Base-by-base conservation (phyloP, 2,113 vertebrate species). In the Dasyornis broadbenti region DNA sequence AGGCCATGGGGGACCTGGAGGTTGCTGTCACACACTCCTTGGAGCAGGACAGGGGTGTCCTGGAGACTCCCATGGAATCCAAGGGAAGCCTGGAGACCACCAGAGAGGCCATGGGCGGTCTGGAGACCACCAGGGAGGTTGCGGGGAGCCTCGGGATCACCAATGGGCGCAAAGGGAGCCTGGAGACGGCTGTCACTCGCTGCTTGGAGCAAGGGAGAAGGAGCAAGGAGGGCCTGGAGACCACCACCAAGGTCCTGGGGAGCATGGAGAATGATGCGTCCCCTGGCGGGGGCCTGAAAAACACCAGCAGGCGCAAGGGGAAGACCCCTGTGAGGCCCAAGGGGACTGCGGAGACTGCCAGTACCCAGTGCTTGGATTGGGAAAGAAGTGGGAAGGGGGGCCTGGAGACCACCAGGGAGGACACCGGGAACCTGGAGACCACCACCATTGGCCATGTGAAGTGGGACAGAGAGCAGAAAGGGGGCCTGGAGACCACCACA, bases 351-450 rank as follows among this genome's bases (percentile, higher is more conserved):
- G 65, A 70, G 47, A 61, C 83, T 33, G 27, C 9, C 9, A 5
- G 44, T 0, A 3, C 2, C 7, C 72, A 10, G 37, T 2, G 63
- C 83, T 28, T 3, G 45, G 72, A 61, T 20, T 10, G 75, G 75
- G 56, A 37, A n/a, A 63, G 20, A 1, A n/a, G 30, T 2, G 6
- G 50, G 18, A 28, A 56, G 0, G 59, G 12, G 7, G 22, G 1
- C 33, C 15, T 10, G 52, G 52, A 72, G 21, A 39, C 27, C 39
- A 18, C 8, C 82, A 8, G 31, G 12, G 49, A 63, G 35, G 47
- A 40, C 42, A 2, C 56, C 0, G 18, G 0, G 8, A 40, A 16
- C 69, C 10, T 2, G 13, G 45, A 82, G 11, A 26, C 13, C 23
- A 33, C 33, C 59, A 3, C 5, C 40, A 1, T 1, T 1, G 35